Conservation (phyloP, 2,888 invertebrate genomes). For the Netelia melanura region DNA sequence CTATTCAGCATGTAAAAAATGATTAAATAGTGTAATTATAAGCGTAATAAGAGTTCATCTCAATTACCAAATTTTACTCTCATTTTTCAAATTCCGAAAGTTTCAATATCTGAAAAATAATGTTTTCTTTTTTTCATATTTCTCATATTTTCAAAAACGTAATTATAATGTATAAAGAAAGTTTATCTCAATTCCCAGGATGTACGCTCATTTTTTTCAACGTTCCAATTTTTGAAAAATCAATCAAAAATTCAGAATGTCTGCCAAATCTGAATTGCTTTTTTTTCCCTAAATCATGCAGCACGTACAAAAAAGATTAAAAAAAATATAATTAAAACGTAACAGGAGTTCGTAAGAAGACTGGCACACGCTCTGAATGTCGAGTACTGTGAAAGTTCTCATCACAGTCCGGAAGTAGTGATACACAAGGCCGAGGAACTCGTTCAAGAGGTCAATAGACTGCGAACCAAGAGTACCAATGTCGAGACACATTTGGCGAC, state of each 20-base stretch:
- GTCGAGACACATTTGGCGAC: conserved; percentile 85
- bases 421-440: conserved; percentile 92
- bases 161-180: too few relatives aligned
- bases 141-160: too few relatives aligned
- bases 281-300: background rate
- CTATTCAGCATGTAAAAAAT: too few relatives aligned
- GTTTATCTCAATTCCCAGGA: too few relatives aligned
- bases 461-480: conserved; percentile 86
- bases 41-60: conserved; percentile 85
- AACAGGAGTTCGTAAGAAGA: conserved; percentile 90
- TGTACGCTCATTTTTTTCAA: too few relatives aligned
- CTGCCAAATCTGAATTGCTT: background rate
- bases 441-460: conserved; percentile 90
- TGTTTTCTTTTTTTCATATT: too few relatives aligned
- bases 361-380: conserved; percentile 90
- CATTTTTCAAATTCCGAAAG: background rate
- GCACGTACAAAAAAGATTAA: conserved; percentile 6
- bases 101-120: too few relatives aligned
- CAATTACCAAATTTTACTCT: conserved; percentile 76
- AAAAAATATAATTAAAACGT: background rate
- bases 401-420: conserved; percentile 88
- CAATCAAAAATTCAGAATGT: too few relatives aligned
- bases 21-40: too few relatives aligned
- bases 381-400: conserved; percentile 89
- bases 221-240: too few relatives aligned